Evolutionary conservation across 2,797 vertebrate genomes (phyloP), one percentile per base, ranked within the genome.

Genomic region (Leptatherina wallacei): DNA sequence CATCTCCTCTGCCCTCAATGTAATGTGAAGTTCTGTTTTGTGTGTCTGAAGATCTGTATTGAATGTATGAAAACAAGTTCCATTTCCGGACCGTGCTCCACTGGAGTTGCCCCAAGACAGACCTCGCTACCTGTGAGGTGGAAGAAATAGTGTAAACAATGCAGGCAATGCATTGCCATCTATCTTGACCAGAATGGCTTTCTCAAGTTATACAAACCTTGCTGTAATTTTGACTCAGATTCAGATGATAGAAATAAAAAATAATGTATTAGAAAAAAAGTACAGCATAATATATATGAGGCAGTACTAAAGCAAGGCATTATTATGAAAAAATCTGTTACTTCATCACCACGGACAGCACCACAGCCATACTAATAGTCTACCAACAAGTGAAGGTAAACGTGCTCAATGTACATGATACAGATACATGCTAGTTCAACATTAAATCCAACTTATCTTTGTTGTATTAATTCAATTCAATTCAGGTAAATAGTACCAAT

Each of bases 1-100:
- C 64, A 38, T 1, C 7, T 88, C 0, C 0, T 0, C 0, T 92
- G 91, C 32, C 1, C 0, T 0, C 32, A 13, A 0, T 92, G 91
- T 6, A 40, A 72, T 0, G 38, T 57, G 1, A 0, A 75, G 29
- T 90, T 92, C 62, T 92, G 91, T 42, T 92, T 92, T 6, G 79
- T 89, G 0, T 91, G 90, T 4, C 60, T 91, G 32, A 52, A 52
- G 22, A 52, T 13, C 3, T 24, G 0, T 27, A 13, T 3, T 27
- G 10, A 52, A 2, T 52, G 49, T 27, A 27, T 24, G 49, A 82
- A 55, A 18, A 47, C n/a, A 4, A 18, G 33, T 27, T 2, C 13
- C 9, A n/a, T 29, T 4, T 18, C 12, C 30, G 0, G 0, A 0
- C 5, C 1, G 1, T 69, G 75, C 52, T 14, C 52, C 6, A 16